A percentile compares a stretch with the other conserved stretches of the same genome.
Conservation (phyloP, 2,113 vertebrate genomes). For the Microcebus jonahi region DNA sequence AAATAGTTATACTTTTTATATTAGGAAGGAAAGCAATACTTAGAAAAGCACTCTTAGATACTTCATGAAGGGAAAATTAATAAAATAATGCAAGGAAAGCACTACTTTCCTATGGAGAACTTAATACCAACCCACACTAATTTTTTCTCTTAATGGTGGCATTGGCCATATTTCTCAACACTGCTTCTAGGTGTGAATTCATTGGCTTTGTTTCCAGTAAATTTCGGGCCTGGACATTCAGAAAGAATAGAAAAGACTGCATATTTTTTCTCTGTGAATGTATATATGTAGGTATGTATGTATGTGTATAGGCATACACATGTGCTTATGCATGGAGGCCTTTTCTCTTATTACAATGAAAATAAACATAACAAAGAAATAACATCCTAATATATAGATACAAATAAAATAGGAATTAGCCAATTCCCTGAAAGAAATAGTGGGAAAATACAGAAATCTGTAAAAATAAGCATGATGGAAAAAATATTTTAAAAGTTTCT, state of each 20-base stretch:
- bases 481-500: background rate
- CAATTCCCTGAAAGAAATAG: background rate
- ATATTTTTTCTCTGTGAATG: background rate
- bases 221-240: background rate
- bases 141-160: background rate
- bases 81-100: background rate
- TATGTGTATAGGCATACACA: background rate
- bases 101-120: background rate
- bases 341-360: background rate
- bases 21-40: background rate
- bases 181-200: background rate
- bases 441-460: background rate
- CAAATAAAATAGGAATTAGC: background rate
- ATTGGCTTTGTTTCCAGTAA: background rate
- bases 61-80: background rate
- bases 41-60: background rate
- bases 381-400: background rate
- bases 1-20: background rate
- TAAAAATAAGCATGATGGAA: background rate
- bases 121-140: background rate
- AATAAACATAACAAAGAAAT: background rate
- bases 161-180: background rate
- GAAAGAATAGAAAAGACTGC: background rate
- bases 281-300: background rate
- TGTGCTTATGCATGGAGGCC: background rate